These are phyloP conservation scores for Anomalospiza imberbis DNA, from an alignment of 2,797 vertebrate genomes.

Conservation along the genomic window DNA sequence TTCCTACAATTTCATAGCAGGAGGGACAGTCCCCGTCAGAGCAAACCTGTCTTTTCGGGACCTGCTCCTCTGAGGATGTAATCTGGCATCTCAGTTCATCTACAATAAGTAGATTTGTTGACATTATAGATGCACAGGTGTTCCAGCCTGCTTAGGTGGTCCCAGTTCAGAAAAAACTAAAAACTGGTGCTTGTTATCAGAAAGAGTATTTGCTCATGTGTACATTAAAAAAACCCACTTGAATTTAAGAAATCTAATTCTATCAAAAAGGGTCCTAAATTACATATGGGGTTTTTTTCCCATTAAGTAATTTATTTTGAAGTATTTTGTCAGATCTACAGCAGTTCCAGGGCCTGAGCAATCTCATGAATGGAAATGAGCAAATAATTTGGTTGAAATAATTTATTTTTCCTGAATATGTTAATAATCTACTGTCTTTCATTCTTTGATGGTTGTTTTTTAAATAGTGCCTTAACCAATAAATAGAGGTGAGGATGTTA, in stretches of 20 bases:
- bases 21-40: neutral
- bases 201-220: neutral
- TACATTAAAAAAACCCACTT: fast-evolving
- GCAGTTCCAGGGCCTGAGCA: neutral
- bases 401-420: neutral
- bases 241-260: neutral
- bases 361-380: neutral
- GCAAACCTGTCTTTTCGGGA: fast-evolving
- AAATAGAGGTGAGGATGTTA: neutral
- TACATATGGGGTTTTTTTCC: neutral
- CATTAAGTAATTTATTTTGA: neutral
- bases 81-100: neutral
- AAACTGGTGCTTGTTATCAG: neutral
- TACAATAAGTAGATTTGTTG: too few species aligned
- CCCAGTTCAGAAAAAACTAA: neutral
- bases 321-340: neutral
- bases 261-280: neutral
- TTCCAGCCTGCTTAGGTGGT: fast-evolving
- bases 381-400: neutral
- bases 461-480: too few species aligned
- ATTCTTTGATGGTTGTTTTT: neutral
- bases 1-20: fast-evolving
- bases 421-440: neutral
- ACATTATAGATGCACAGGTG: fast-evolving
- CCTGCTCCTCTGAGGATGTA: too few species aligned